Evolutionary conservation across 2,888 invertebrate genomes (phyloP).

Genomic region (Papilio gigon): DNA sequence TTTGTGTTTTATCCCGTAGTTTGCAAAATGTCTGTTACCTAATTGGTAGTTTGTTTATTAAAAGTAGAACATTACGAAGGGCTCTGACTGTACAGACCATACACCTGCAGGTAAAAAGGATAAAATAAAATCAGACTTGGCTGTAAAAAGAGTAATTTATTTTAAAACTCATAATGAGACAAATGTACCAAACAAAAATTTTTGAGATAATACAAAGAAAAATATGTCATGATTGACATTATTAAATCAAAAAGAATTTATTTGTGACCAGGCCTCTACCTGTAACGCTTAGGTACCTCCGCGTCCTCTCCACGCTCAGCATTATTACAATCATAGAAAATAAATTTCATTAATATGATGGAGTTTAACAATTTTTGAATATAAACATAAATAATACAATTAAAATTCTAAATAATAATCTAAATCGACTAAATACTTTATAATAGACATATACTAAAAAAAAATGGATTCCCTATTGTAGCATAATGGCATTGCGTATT

Average conservation of each 20-base stretch:
- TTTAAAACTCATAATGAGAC: slow-evolving; percentile 77
- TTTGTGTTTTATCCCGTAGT: too few relatives aligned
- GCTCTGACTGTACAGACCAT: too few relatives aligned
- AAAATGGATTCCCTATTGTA: slow-evolving; percentile 67
- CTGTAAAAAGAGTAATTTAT: slow-evolving; percentile 81
- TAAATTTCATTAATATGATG: slow-evolving; percentile 54
- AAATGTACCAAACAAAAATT: slow-evolving; percentile 72
- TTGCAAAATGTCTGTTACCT: too few relatives aligned
- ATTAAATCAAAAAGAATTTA: slow-evolving; percentile 48
- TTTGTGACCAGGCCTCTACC: slow-evolving; percentile 64
- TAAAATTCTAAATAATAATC: slow-evolving; percentile 74
- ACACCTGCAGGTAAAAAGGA: background rate
- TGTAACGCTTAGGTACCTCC: slow-evolving; percentile 54
- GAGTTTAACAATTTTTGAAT: slow-evolving; percentile 72
- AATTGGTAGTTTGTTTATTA: too few relatives aligned
- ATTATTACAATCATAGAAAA: slow-evolving; percentile 52
- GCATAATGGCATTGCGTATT: slow-evolving; percentile 55
- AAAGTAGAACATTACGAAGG: too few relatives aligned
- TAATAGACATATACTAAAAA: slow-evolving; percentile 74
- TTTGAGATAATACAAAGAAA: slow-evolving; percentile 67
- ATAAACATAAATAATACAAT: slow-evolving; percentile 81
- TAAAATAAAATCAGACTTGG: slow-evolving; percentile 43
- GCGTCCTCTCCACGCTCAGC: slow-evolving; percentile 53
- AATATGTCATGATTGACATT: slow-evolving; percentile 40
- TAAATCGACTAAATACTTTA: slow-evolving; percentile 79